Percentiles rank a stretch among this genome's conserved stretches.
Evolutionary conservation across 2,888 invertebrate species (phyloP).

Genomic region (Reticulitermes lucifugus): DNA sequence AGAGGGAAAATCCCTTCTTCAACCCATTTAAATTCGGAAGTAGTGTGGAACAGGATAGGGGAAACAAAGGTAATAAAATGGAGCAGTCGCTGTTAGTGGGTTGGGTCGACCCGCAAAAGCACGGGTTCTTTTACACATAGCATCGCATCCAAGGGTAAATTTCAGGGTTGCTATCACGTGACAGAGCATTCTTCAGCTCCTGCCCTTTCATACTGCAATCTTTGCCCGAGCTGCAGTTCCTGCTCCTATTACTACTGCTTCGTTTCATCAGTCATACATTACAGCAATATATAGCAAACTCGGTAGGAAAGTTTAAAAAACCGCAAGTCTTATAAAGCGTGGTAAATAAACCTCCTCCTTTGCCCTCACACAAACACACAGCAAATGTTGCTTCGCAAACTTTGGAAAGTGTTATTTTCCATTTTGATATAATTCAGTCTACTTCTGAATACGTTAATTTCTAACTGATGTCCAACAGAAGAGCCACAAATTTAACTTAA

Average conservation of each 20-base stretch:
- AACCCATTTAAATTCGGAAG: conserved; percentile 13
- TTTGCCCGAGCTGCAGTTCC: not conserved
- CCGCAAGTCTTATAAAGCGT: not conserved
- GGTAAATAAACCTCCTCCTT: not conserved
- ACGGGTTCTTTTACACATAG: not conserved
- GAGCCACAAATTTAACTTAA: not conserved
- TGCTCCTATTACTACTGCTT: not conserved
- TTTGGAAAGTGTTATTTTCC: not conserved
- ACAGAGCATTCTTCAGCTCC: conserved; percentile 23
- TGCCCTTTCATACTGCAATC: conserved; percentile 1
- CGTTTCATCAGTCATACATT: conserved; percentile 12
- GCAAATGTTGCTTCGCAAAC: not conserved
- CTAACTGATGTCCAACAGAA: not conserved
- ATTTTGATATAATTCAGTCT: not conserved
- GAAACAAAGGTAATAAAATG: conserved; percentile 25
- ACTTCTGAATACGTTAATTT: not conserved
- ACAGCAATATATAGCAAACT: not conserved
- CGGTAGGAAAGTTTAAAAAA: not conserved
- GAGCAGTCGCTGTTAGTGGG: not conserved
- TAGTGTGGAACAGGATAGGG: not conserved
- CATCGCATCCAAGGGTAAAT: not conserved
- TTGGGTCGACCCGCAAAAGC: not conserved
- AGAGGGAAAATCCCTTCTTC: not conserved
- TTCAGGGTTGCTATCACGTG: conserved; percentile 33
- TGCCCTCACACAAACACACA: not conserved